phyloP scores from a whole-genome alignment of 2,888 invertebrate species.

The Silvanus unidentatus region DNA sequence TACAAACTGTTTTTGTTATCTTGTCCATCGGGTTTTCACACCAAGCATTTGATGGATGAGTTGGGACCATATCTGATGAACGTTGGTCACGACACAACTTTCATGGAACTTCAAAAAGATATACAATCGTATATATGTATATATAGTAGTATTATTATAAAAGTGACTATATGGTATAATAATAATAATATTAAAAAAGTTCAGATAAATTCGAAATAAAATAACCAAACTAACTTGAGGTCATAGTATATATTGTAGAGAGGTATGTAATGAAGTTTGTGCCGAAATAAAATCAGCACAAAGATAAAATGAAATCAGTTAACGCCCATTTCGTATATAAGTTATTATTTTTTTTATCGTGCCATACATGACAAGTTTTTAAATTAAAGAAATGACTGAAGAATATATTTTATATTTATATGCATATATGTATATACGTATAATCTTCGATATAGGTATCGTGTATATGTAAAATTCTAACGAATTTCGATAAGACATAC shows the following conservation, averaged over 20 bases:
- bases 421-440: too few species aligned
- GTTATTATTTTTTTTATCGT: too few species aligned
- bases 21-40: conserved; percentile 46
- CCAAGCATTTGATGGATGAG: conserved; percentile 46
- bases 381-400: too few species aligned
- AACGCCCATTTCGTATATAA: conserved; percentile 2
- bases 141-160: background rate
- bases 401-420: too few species aligned
- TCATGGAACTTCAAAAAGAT: conserved; percentile 34
- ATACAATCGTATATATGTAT: conserved; percentile 28
- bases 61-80: conserved; percentile 44
- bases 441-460: too few species aligned
- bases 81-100: conserved; percentile 44
- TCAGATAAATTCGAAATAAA: conserved; percentile 5
- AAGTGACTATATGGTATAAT: too few species aligned
- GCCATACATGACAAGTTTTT: too few species aligned
- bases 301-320: background rate
- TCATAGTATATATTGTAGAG: background rate
- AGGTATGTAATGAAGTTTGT: conserved; percentile 1
- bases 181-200: background rate
- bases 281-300: conserved; percentile 6
- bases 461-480: too few species aligned
- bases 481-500: too few species aligned
- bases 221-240: too few species aligned
- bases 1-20: conserved; percentile 47